Conservation (phyloP, 2,888 invertebrate species). For the Ochropleura plecta region DNA sequence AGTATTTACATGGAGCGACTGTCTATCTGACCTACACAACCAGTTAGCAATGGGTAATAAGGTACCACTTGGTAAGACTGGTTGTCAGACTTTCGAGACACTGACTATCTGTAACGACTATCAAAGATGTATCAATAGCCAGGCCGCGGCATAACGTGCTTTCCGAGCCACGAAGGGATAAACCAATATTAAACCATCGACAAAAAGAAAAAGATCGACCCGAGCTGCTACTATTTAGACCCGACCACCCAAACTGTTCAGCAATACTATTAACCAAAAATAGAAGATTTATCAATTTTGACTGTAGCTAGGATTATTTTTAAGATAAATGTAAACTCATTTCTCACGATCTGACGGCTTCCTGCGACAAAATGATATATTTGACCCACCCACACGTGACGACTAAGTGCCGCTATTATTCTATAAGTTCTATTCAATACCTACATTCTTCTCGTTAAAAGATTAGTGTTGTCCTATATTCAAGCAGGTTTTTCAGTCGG, state of each 20-base stretch:
- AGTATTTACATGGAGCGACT: too few species aligned
- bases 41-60: too few species aligned
- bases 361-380: conserved; percentile 49
- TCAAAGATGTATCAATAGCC: too few species aligned
- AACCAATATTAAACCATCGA: too few species aligned
- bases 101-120: too few species aligned
- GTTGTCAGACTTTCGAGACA: too few species aligned
- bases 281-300: not conserved
- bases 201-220: too few species aligned
- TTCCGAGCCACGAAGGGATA: too few species aligned
- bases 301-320: conserved; percentile 14
- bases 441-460: conserved; percentile 27
- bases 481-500: not conserved
- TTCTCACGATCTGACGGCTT: conserved; percentile 42
- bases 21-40: too few species aligned
- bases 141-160: too few species aligned
- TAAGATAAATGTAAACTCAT: conserved; percentile 31
- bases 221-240: too few species aligned
- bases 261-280: not conserved
- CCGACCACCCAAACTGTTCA: not conserved
- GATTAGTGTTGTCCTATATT: conserved; percentile 35
- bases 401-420: conserved; percentile 48
- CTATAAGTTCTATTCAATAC: conserved; percentile 48
- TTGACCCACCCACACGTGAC: conserved; percentile 33
- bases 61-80: too few species aligned